Evolutionary conservation across 2,113 vertebrate genomes (phyloP), one percentile per base, ranked within the genome.

Genomic region (Scatophagus argus): DNA sequence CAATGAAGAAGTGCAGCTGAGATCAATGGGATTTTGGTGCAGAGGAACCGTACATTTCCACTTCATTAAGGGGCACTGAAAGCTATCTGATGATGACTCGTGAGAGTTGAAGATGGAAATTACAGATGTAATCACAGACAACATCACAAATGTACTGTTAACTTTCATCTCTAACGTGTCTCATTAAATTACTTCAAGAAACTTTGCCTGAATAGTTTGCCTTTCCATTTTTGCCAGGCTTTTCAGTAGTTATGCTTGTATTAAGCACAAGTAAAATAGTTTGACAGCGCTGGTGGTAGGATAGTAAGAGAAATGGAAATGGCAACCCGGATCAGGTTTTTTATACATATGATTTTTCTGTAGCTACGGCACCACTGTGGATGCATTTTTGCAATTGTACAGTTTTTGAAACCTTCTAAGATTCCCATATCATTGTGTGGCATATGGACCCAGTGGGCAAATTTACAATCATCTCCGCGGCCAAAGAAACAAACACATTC

Each of bases 251-350:
- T 62, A 38, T 44, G 6, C 3, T 47, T 25, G 11, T n/a, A 62
- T 25, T 1, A 63, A 56, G 27, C 39, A 75, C 43, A 77, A 77
- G 52, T 60, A 52, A 71, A 52, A 52, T 2, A n/a, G 44, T 3
- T 43, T 9, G 34, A 43, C 52, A 19, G 44, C 9, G 27, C 5
- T 44, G 19, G 27, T 44, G 49, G 47, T 34, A 9, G 27, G 7
- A 29, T 5, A 41, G 3, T 27, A 27, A 51, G 21, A 52, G 2
- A 23, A 71, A 23, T 6, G 64, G 46, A 81, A 72, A 64, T 32
- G 7, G 21, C 6, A 72, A 17, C n/a, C 55, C 32, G 4, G 29
- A 61, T 19, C 1, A 31, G 17, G 47, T 39, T 60, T 41, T 51
- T 9, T 19, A 13, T 8, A 21, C 36, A 44, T 41, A 8, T 38